Evolutionary conservation across 2,113 vertebrate genomes (phyloP).

Genomic region (Rhombomys opimus): DNA sequence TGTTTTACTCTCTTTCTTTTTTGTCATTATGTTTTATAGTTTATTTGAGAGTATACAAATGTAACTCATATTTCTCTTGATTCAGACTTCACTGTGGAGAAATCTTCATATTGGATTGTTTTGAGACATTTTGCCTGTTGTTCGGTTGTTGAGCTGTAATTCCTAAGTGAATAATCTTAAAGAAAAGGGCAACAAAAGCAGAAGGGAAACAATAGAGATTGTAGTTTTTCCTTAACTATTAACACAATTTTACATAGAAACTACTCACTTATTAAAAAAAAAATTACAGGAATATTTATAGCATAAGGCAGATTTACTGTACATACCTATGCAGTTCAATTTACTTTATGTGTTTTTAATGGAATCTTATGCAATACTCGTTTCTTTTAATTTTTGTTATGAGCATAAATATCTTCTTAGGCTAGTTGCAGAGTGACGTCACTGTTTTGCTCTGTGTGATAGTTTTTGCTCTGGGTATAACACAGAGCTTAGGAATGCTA

Average conservation of each 20-base stretch:
- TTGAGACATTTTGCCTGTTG: slow-evolving; percentile 41
- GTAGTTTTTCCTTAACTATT: slow-evolving; percentile 38
- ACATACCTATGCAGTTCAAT: slow-evolving; percentile 54
- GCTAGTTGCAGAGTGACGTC: background rate
- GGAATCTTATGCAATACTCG: background rate
- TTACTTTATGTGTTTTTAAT: slow-evolving; percentile 61
- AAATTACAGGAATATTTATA: background rate
- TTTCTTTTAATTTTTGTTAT: background rate
- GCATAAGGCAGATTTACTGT: slow-evolving; percentile 52
- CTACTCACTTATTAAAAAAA: slow-evolving; percentile 37
- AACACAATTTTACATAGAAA: slow-evolving; percentile 39
- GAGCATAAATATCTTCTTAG: background rate
- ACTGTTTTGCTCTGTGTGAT: background rate
- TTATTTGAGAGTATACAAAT: slow-evolving; percentile 58
- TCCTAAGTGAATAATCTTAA: slow-evolving; percentile 50
- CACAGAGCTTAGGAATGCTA: slow-evolving; percentile 56
- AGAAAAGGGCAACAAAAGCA: slow-evolving; percentile 18
- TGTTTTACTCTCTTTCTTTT: slow-evolving; percentile 52
- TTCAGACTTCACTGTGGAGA: slow-evolving; percentile 38
- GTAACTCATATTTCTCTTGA: slow-evolving; percentile 38
- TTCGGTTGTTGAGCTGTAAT: background rate
- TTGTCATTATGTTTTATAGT: slow-evolving; percentile 57
- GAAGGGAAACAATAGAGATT: slow-evolving; percentile 46
- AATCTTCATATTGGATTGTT: slow-evolving; percentile 41
- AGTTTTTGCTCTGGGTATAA: background rate